A percentile compares a stretch with the other conserved stretches of the same genome.
phyloP scores from a whole-genome alignment of 1,140 invertebrate species.

The Penaeus vannamei region DNA sequence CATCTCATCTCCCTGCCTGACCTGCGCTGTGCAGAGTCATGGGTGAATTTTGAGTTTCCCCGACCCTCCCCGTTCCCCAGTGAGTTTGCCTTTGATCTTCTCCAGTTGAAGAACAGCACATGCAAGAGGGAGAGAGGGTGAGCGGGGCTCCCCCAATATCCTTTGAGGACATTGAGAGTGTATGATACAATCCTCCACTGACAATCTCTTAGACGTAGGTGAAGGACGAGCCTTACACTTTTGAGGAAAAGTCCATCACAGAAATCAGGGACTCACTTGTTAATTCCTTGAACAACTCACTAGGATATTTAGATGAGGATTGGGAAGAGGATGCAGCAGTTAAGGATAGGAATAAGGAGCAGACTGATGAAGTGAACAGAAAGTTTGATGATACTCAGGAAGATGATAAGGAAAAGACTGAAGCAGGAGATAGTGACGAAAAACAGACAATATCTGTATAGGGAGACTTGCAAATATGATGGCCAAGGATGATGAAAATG shows the following conservation, averaged over 20 bases:
- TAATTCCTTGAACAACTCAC: conserved; percentile 63
- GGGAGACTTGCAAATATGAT: neutral
- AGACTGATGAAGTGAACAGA: neutral
- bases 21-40: conserved; percentile 78
- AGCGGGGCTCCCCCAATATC: conserved; percentile 1
- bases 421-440: conserved; percentile 34
- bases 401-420: conserved; percentile 26
- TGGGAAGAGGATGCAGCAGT: conserved; percentile 34
- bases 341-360: neutral
- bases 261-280: conserved; percentile 67
- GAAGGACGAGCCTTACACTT: conserved; percentile 63
- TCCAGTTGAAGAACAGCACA: conserved; percentile 56
- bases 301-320: conserved; percentile 64
- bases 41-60: conserved; percentile 72
- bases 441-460: conserved; percentile 42
- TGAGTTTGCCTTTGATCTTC: conserved; percentile 82
- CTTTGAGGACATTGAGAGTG: conserved; percentile 63
- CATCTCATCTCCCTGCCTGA: conserved; percentile 80
- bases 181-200: conserved; percentile 64
- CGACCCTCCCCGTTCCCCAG: conserved; percentile 79
- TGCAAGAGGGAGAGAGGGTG: conserved; percentile 37
- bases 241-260: conserved; percentile 67
- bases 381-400: conserved; percentile 32
- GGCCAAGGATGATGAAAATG: neutral
- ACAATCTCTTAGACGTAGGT: conserved; percentile 66